phyloP scores from a whole-genome alignment of 92 coral and sea anemone species.

The Epizoanthus stellaris region DNA sequence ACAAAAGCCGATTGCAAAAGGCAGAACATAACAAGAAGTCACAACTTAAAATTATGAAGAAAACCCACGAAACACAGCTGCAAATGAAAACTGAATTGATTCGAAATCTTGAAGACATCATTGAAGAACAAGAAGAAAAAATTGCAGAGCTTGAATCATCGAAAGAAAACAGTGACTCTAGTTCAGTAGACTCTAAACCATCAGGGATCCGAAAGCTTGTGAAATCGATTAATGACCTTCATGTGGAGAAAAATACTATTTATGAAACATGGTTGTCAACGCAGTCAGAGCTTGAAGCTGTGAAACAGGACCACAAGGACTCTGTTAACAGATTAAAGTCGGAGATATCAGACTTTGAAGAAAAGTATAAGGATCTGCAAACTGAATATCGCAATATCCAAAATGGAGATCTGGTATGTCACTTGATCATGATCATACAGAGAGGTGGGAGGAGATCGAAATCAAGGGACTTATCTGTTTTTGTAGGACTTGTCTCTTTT shows the following conservation, averaged over 20 bases:
- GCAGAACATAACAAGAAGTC: constrained; percentile 91
- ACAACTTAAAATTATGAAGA: constrained; percentile 93
- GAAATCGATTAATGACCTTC: constrained; percentile 81
- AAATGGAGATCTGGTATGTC: constrained; percentile 57
- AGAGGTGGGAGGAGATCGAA: background rate
- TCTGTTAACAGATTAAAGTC: constrained; percentile 57
- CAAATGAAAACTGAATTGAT: constrained; percentile 90
- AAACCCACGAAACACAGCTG: constrained; percentile 89
- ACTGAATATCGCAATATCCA: constrained; percentile 75
- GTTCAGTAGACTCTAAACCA: constrained; percentile 59
- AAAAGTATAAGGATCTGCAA: constrained; percentile 70
- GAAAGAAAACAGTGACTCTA: constrained; percentile 56
- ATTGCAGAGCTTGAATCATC: constrained; percentile 75
- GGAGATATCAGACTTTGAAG: constrained; percentile 73
- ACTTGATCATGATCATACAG: background rate
- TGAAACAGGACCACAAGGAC: constrained; percentile 76
- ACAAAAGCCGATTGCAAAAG: constrained; percentile 81
- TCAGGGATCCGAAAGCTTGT: constrained; percentile 86
- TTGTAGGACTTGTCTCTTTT: too few relatives aligned
- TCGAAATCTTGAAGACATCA: constrained; percentile 81
- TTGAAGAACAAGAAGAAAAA: constrained; percentile 87
- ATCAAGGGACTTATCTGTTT: too few relatives aligned
- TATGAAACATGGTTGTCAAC: constrained; percentile 87
- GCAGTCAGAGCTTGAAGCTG: constrained; percentile 89
- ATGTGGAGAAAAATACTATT: constrained; percentile 81